Percentiles rank a stretch among this genome's conserved stretches.
phyloP scores from a whole-genome alignment of 2,888 invertebrate genomes.

The Keiferia lycopersicella region DNA sequence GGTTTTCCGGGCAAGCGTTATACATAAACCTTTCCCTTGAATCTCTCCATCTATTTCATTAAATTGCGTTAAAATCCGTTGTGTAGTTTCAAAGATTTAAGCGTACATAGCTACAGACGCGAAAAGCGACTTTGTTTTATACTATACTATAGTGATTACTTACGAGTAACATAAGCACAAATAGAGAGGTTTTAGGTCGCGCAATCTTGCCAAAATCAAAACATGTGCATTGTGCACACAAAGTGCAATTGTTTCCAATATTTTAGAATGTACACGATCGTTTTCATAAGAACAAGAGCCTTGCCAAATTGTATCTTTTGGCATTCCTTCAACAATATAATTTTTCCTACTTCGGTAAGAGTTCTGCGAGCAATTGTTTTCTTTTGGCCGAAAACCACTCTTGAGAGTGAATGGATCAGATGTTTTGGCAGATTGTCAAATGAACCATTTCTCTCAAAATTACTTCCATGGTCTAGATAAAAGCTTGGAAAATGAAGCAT shows the following conservation, averaged over 20 bases:
- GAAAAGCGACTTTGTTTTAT: too few species aligned
- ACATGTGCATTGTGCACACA: not conserved
- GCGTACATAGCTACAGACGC: too few species aligned
- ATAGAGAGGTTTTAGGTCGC: too few species aligned
- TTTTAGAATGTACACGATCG: not conserved
- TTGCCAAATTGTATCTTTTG: slow-evolving; percentile 17
- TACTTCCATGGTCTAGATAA: not conserved
- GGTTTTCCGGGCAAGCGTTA: too few species aligned
- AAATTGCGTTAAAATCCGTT: too few species aligned
- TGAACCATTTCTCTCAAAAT: not conserved
- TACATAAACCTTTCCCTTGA: too few species aligned
- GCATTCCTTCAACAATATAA: slow-evolving; percentile 12
- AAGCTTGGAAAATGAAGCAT: too few species aligned
- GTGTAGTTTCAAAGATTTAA: too few species aligned
- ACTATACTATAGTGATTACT: too few species aligned
- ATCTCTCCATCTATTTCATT: too few species aligned
- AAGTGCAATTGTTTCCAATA: not conserved
- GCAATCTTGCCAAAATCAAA: not conserved
- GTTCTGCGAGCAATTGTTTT: slow-evolving; percentile 4
- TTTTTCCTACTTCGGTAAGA: slow-evolving; percentile 5
- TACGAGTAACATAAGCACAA: too few species aligned
- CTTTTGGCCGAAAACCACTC: slow-evolving; percentile 10
- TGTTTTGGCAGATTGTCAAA: not conserved
- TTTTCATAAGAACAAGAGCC: slow-evolving; percentile 3
- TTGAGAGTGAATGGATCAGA: not conserved